These are phyloP conservation scores for Chloroclystis v-ata DNA, from an alignment of 2,888 invertebrate species.

Conservation along the genomic window DNA sequence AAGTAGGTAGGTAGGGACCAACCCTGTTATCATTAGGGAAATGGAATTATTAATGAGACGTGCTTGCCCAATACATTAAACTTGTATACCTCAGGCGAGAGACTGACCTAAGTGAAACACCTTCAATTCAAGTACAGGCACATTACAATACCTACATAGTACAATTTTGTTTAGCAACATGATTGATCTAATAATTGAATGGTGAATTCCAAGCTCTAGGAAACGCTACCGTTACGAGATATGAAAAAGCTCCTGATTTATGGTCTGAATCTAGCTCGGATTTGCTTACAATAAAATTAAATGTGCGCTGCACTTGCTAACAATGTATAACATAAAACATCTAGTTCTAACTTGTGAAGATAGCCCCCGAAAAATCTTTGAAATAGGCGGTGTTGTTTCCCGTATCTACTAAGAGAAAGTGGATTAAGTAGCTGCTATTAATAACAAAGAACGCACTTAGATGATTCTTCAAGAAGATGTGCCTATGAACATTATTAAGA, in stretches of 20 bases:
- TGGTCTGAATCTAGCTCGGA: neutral
- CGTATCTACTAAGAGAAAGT: neutral
- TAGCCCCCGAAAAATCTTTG: no score
- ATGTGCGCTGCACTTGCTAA: neutral
- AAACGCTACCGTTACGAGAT: neutral
- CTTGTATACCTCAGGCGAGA: neutral
- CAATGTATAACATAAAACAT: no score
- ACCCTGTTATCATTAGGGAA: neutral
- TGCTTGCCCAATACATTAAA: neutral
- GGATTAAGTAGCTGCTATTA: neutral
- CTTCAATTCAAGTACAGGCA: conserved; percentile 11
- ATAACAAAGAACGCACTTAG: neutral
- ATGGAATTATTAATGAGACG: neutral
- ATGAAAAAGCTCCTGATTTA: neutral
- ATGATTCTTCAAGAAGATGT: no score
- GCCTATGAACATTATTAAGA: no score
- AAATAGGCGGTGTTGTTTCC: no score
- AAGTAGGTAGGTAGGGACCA: no score
- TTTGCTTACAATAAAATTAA: neutral
- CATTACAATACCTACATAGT: conserved; percentile 10
- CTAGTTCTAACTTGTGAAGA: no score
- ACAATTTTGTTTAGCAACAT: conserved; percentile 14
- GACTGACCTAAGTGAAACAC: conserved; percentile 10
- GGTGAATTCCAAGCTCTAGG: conserved; percentile 5
- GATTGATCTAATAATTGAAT: conserved; percentile 11